phyloP scores from a whole-genome alignment of 2,888 invertebrate species.

The Baccha elongata region DNA sequence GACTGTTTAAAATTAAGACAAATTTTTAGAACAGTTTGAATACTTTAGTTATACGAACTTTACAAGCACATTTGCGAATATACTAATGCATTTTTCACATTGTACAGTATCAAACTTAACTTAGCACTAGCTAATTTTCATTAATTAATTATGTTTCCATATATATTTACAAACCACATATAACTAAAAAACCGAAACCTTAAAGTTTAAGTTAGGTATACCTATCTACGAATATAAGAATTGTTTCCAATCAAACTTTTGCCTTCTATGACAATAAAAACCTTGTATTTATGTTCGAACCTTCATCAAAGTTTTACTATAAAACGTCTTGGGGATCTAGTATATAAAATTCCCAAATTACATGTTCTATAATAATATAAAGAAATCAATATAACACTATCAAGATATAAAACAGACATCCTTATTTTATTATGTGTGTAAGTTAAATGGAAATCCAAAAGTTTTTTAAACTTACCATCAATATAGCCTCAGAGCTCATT shows the following conservation, averaged over 20 bases:
- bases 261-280: not conserved
- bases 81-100: too few relatives aligned
- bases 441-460: slow-evolving; percentile 21
- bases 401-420: not conserved
- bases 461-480: slow-evolving; percentile 20
- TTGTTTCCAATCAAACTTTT: not conserved
- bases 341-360: not conserved
- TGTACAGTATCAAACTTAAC: too few relatives aligned
- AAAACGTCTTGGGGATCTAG: not conserved
- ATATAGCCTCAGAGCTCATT: slow-evolving; percentile 15
- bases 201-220: too few relatives aligned
- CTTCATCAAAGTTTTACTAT: not conserved
- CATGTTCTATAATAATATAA: not conserved
- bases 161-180: too few relatives aligned
- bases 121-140: too few relatives aligned
- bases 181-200: too few relatives aligned
- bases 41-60: too few relatives aligned
- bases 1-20: too few relatives aligned
- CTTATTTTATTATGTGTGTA: slow-evolving; percentile 36
- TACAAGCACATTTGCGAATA: too few relatives aligned
- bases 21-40: too few relatives aligned
- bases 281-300: not conserved
- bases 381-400: not conserved
- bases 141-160: too few relatives aligned
- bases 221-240: too few relatives aligned